A percentile compares a stretch with the other conserved stretches of the same genome.
Conservation (phyloP, 2,113 vertebrate genomes). For the Brachyhypopomus gauderio region DNA sequence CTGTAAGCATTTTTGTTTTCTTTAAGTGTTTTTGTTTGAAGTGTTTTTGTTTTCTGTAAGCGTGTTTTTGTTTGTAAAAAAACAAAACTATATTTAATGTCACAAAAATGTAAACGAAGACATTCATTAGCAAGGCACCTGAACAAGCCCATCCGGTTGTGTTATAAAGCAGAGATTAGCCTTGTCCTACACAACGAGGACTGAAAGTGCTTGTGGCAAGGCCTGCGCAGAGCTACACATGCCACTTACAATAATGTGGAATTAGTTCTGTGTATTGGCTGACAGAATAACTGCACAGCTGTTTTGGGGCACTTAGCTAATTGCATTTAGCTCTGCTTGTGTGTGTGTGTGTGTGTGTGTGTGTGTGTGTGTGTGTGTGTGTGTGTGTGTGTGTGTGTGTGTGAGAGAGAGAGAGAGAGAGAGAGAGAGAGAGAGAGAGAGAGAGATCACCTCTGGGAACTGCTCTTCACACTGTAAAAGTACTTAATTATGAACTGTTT, state of each 20-base stretch:
- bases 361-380: slow-evolving; percentile 31
- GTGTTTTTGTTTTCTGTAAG: no score
- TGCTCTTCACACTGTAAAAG: slow-evolving; percentile 12
- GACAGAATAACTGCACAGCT: slow-evolving; percentile 75
- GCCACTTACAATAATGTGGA: slow-evolving; percentile 70
- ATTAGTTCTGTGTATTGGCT: slow-evolving; percentile 72
- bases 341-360: slow-evolving; percentile 45
- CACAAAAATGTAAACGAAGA: background rate
- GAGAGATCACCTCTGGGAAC: slow-evolving; percentile 23
- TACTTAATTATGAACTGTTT: slow-evolving; percentile 59
- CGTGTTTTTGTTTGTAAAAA: no score
- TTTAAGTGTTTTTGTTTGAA: no score
- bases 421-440: no score
- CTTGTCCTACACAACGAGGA: background rate
- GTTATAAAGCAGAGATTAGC: slow-evolving; percentile 10
- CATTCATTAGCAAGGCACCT: slow-evolving; percentile 2
- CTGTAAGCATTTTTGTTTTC: no score
- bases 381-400: slow-evolving; percentile 42
- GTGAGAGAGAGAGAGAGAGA: no score
- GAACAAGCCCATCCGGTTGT: slow-evolving; percentile 15
- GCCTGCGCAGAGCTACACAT: slow-evolving; percentile 66
- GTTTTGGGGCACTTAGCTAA: slow-evolving; percentile 70
- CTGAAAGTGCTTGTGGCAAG: slow-evolving; percentile 58
- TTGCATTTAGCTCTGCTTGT: slow-evolving; percentile 54
- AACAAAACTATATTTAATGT: no score